Evolutionary conservation across 2,888 invertebrate genomes (phyloP).

Genomic region (Tryphoninae sp.): DNA sequence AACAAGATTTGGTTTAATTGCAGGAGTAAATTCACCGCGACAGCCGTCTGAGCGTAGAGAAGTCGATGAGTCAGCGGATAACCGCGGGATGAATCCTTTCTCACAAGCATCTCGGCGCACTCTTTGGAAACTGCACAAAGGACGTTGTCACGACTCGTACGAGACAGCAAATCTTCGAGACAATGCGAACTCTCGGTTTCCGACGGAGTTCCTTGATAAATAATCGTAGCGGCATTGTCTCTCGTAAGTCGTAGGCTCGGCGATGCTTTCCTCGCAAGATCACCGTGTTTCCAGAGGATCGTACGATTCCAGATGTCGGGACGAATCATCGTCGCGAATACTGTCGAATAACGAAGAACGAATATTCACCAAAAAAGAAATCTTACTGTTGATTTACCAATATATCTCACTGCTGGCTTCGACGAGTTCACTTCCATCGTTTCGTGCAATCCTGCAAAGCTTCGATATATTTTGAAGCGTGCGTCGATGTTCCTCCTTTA

Average conservation of each 20-base stretch:
- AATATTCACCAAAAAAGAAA: slow-evolving; percentile 13
- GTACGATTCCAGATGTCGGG: slow-evolving; percentile 71
- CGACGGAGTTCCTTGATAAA: slow-evolving; percentile 71
- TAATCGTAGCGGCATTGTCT: slow-evolving; percentile 45
- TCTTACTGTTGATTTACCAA: background rate
- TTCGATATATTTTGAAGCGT: slow-evolving; percentile 55
- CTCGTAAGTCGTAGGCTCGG: slow-evolving; percentile 43
- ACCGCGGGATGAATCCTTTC: slow-evolving; percentile 72
- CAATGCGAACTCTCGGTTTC: slow-evolving; percentile 73
- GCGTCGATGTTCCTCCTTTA: slow-evolving; percentile 29
- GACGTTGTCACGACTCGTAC: background rate
- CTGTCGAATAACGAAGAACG: slow-evolving; percentile 47
- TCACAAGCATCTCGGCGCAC: slow-evolving; percentile 69
- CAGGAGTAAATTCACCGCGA: slow-evolving; percentile 67
- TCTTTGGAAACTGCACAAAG: slow-evolving; percentile 66
- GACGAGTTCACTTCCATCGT: slow-evolving; percentile 38
- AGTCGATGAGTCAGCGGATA: slow-evolving; percentile 80
- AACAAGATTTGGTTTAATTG: background rate
- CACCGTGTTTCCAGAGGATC: slow-evolving; percentile 67
- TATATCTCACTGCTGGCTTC: slow-evolving; percentile 48
- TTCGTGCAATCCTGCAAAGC: slow-evolving; percentile 39
- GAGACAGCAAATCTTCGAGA: slow-evolving; percentile 63
- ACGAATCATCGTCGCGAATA: slow-evolving; percentile 62
- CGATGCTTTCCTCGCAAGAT: slow-evolving; percentile 22
- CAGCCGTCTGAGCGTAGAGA: slow-evolving; percentile 76